A percentile compares a stretch with the other conserved stretches of the same genome.
Evolutionary conservation across 2,888 invertebrate species (phyloP).

Genomic region (Nephrotoma appendiculata): DNA sequence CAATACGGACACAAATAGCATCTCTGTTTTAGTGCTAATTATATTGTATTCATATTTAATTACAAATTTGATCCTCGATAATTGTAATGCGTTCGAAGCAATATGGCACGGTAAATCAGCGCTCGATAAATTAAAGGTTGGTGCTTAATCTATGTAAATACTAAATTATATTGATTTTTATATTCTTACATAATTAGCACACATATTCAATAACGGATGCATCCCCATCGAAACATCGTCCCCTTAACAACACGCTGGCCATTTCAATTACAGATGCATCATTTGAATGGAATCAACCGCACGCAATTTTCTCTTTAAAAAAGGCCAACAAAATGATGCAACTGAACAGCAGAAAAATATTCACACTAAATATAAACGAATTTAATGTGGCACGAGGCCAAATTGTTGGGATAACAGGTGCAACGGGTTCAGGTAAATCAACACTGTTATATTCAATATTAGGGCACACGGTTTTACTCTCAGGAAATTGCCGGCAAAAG

Average conservation of each 20-base stretch:
- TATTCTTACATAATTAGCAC: neutral
- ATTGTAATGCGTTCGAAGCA: neutral
- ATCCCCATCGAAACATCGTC: conserved; percentile 6
- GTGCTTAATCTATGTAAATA: neutral
- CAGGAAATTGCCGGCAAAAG: conserved; percentile 7
- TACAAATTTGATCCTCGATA: neutral
- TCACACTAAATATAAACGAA: neutral
- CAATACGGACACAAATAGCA: neutral
- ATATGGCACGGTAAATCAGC: neutral
- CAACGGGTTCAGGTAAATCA: conserved; percentile 7
- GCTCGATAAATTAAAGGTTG: neutral
- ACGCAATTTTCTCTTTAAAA: neutral
- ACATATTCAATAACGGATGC: conserved; percentile 4
- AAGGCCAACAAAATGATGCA: conserved; percentile 1
- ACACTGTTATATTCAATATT: conserved; percentile 9
- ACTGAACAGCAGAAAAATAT: neutral
- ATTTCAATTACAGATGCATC: conserved; percentile 2
- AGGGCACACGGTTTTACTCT: conserved; percentile 8
- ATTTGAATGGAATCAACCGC: conserved; percentile 5
- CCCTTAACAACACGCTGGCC: conserved; percentile 7
- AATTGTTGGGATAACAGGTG: conserved; percentile 8
- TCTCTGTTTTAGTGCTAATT: neutral
- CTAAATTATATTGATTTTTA: neutral
- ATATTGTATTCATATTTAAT: neutral
- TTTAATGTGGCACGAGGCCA: conserved; percentile 6